Conservation (phyloP, 1,140 invertebrate species). For the Drosophila tsacasi region DNA sequence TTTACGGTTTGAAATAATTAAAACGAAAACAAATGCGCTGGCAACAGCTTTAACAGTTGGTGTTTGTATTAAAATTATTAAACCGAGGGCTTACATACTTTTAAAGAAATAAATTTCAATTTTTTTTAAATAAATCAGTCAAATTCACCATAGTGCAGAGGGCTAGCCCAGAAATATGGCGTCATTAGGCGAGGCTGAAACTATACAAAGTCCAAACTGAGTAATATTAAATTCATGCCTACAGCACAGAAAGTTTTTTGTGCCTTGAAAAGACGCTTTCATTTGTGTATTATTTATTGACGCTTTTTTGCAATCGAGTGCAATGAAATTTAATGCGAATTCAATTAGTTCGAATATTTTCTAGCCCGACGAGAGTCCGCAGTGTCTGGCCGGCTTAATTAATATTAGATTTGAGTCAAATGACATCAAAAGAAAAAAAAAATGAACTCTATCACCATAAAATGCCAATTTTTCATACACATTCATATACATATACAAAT, state of each 20-base stretch:
- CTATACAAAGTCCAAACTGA: background rate
- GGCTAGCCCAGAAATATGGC: background rate
- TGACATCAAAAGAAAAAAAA: constrained; percentile 1
- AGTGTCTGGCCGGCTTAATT: constrained; percentile 18
- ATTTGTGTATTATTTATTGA: constrained; percentile 24
- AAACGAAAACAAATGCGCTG: no score
- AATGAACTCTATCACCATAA: constrained; percentile 14
- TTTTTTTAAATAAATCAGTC: background rate
- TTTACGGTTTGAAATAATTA: no score
- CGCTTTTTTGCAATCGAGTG: constrained; percentile 1
- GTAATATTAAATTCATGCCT: constrained; percentile 23
- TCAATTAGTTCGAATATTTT: constrained; percentile 54
- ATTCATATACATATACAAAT: background rate
- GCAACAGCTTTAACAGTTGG: no score
- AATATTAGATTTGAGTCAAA: constrained; percentile 38
- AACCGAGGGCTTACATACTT: no score
- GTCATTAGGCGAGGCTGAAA: background rate
- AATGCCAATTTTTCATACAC: constrained; percentile 17
- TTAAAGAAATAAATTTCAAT: no score
- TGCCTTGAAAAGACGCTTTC: background rate
- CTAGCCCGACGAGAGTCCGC: background rate
- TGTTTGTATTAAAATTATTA: no score
- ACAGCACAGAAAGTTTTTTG: background rate
- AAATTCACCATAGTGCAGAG: constrained; percentile 2
- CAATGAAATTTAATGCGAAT: constrained; percentile 46